Conservation (phyloP, 2,113 vertebrate species). For the Alethe diademata region DNA sequence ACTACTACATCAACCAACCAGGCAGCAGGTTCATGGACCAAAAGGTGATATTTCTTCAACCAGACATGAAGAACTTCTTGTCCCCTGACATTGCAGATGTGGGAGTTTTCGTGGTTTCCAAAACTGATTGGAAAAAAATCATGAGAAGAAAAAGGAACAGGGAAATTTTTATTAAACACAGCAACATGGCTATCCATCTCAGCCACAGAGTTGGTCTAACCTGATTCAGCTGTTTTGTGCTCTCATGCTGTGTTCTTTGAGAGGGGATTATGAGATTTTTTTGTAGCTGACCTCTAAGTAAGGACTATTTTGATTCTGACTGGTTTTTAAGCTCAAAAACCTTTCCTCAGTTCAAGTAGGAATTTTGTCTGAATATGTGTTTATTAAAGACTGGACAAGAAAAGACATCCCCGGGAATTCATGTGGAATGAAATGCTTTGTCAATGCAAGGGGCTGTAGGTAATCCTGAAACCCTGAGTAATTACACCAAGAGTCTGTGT, state of each 20-base stretch:
- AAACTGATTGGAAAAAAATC: background rate
- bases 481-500: background rate
- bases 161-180: background rate
- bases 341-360: background rate
- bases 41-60: background rate
- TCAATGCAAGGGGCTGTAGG: background rate
- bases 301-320: background rate
- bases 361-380: constrained; percentile 12
- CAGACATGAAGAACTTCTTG: background rate
- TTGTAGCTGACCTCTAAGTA: background rate
- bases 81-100: background rate
- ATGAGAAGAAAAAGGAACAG: background rate
- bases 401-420: background rate
- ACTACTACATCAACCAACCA: background rate
- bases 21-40: background rate
- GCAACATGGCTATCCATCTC: background rate
- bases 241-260: background rate
- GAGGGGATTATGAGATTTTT: constrained; percentile 4
- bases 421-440: background rate
- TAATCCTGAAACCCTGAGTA: background rate
- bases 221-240: background rate
- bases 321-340: background rate
- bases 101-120: background rate
- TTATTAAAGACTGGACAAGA: background rate
- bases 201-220: background rate